phyloP scores from a whole-genome alignment of 2,888 invertebrate genomes.

The Euspilapteryx auroguttella region DNA sequence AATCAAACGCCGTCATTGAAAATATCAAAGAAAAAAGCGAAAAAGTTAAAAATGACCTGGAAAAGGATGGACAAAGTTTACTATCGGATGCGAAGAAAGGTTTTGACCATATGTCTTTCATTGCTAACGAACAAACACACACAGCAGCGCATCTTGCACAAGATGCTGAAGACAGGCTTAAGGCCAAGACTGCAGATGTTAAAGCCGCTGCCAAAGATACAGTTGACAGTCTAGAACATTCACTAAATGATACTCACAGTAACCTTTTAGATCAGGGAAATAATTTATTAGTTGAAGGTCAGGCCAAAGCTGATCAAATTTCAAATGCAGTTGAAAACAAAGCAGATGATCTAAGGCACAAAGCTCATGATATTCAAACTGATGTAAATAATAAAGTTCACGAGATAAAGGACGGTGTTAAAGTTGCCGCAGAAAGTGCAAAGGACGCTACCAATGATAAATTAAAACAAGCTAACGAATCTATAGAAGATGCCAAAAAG shows the following conservation, averaged over 20 bases:
- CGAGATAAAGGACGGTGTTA: slow-evolving; percentile 21
- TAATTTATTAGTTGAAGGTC: slow-evolving; percentile 23
- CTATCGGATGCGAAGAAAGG: slow-evolving; percentile 20
- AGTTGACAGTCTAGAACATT: slow-evolving; percentile 29
- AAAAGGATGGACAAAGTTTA: slow-evolving; percentile 19
- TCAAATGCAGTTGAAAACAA: slow-evolving; percentile 22
- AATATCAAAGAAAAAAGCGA: slow-evolving; percentile 21
- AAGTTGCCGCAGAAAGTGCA: slow-evolving; percentile 20
- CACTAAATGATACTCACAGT: slow-evolving; percentile 26
- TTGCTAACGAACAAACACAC: slow-evolving; percentile 18
- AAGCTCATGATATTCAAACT: slow-evolving; percentile 28
- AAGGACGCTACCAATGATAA: slow-evolving; percentile 25
- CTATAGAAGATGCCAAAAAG: slow-evolving; percentile 25
- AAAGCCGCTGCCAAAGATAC: slow-evolving; percentile 22
- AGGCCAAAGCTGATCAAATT: slow-evolving; percentile 21
- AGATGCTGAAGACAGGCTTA: slow-evolving; percentile 18
- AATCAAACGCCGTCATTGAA: slow-evolving; percentile 20
- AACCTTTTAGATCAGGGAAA: slow-evolving; percentile 38
- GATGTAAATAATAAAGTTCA: slow-evolving; percentile 18
- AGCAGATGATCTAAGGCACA: slow-evolving; percentile 19
- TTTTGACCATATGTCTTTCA: slow-evolving; percentile 15
- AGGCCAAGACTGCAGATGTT: slow-evolving; percentile 18
- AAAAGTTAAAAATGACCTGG: slow-evolving; percentile 18
- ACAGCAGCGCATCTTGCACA: slow-evolving; percentile 20
- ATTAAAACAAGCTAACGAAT: slow-evolving; percentile 24